Evolutionary conservation across 2,113 vertebrate species (phyloP).

Genomic region (Perognathus longimembris): DNA sequence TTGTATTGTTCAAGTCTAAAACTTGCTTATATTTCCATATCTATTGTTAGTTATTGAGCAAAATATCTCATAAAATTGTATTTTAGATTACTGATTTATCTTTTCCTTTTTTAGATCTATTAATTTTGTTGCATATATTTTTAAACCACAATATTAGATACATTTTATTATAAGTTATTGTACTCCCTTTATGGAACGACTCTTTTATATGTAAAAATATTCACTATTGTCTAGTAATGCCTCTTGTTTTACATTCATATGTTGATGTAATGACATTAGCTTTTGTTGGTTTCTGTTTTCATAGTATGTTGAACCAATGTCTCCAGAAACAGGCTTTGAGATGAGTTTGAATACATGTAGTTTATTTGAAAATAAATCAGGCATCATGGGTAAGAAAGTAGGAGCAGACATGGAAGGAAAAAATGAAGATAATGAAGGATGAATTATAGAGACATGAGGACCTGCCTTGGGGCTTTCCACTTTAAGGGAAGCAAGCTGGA

Average conservation of each 20-base stretch:
- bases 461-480: no score
- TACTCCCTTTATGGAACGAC: no score
- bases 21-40: no score
- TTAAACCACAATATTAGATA: no score
- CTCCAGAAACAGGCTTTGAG: neutral
- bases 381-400: neutral
- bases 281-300: neutral
- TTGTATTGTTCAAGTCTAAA: no score
- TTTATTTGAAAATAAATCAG: neutral
- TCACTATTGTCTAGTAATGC: neutral
- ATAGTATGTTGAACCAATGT: neutral
- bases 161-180: no score
- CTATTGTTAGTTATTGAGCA: no score
- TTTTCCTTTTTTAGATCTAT: no score
- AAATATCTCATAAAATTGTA: no score
- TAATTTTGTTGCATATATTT: no score
- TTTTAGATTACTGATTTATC: no score
- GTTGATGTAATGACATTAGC: neutral
- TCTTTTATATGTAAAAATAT: neutral
- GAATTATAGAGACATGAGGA: neutral
- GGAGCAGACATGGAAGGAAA: neutral
- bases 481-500: no score
- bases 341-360: neutral
- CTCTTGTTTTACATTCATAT: neutral
- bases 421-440: neutral